Conservation (phyloP, 2,888 invertebrate genomes). For the Aplocera efformata region DNA sequence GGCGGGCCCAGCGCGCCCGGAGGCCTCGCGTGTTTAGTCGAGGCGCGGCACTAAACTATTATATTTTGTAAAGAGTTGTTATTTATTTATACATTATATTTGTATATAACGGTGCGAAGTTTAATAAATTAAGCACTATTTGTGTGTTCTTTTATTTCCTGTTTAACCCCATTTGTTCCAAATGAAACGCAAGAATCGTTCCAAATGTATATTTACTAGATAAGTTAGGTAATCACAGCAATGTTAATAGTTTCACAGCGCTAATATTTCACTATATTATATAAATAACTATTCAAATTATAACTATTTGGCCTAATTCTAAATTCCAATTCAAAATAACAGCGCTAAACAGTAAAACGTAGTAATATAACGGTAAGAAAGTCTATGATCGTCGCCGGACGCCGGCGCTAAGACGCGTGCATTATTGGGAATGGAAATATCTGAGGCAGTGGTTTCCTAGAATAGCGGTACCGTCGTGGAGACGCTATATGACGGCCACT, state of each 20-base stretch:
- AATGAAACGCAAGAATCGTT: conserved; percentile 6
- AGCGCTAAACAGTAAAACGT: too few relatives aligned
- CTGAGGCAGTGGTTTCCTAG: too few relatives aligned
- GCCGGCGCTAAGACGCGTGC: too few relatives aligned
- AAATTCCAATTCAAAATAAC: too few relatives aligned
- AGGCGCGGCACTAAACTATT: conserved; percentile 48
- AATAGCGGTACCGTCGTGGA: too few relatives aligned
- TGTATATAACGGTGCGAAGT: conserved; percentile 76
- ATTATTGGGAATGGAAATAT: too few relatives aligned
- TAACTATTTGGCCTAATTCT: too few relatives aligned
- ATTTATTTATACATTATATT: conserved; percentile 78
- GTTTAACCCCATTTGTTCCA: not conserved
- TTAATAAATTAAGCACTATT: conserved; percentile 74
- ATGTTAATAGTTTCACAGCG: conserved; percentile 6
- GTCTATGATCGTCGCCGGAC: too few relatives aligned
- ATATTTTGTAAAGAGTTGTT: conserved; percentile 77
- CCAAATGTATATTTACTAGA: conserved; percentile 4
- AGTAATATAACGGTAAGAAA: too few relatives aligned
- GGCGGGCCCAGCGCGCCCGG: conserved; percentile 44
- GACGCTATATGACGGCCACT: too few relatives aligned
- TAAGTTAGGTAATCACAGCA: conserved; percentile 7
- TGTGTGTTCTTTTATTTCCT: conserved; percentile 45
- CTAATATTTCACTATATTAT: not conserved
- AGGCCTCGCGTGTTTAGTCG: conserved; percentile 61
- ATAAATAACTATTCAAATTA: too few relatives aligned